phyloP scores from a whole-genome alignment of 2,113 vertebrate genomes.

The Penelope pileata region DNA sequence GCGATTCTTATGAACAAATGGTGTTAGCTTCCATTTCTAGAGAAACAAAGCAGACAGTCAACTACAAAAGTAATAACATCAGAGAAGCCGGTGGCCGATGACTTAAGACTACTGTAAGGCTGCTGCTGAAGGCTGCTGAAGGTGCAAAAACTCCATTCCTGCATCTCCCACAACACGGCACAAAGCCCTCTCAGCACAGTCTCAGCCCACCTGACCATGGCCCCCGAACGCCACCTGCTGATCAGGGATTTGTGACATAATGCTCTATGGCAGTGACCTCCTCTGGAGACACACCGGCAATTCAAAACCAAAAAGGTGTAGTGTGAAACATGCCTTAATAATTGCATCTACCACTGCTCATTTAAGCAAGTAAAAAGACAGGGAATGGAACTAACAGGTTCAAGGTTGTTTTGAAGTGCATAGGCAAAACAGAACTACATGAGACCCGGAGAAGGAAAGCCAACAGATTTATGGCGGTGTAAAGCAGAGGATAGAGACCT shows the following conservation, averaged over 20 bases:
- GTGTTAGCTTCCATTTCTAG: not conserved
- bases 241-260: not conserved
- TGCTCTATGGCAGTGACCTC: not conserved
- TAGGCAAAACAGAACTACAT: not conserved
- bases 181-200: not conserved
- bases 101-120: not conserved
- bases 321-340: not conserved
- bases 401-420: not conserved
- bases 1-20: not conserved
- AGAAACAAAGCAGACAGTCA: not conserved
- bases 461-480: not conserved
- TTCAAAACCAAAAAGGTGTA: not conserved
- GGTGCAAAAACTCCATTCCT: not conserved
- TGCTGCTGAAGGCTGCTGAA: not conserved
- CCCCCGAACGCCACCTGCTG: not conserved
- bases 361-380: not conserved
- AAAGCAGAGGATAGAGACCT: not conserved
- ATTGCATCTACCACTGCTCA: not conserved
- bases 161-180: not conserved
- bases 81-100: not conserved
- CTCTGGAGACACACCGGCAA: not conserved
- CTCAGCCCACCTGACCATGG: not conserved
- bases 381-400: not conserved
- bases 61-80: not conserved
- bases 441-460: not conserved